Evolutionary conservation across 2,888 invertebrate species (phyloP).

Genomic region (Hyposoter didymator): DNA sequence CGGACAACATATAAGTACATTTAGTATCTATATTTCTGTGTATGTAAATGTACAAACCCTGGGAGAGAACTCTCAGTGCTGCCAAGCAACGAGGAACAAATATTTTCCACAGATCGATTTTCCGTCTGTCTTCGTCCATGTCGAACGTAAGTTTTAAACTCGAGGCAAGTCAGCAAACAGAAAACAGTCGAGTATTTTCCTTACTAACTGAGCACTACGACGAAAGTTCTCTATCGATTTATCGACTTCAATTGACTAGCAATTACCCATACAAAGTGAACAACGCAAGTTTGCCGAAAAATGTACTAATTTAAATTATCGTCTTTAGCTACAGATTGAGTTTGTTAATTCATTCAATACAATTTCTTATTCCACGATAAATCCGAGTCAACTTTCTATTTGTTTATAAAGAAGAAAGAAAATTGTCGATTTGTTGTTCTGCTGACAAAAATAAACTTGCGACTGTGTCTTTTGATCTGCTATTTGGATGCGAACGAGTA

Average conservation of each 20-base stretch:
- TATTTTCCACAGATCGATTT: constrained; percentile 76
- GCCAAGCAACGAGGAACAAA: constrained; percentile 67
- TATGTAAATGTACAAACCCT: neutral
- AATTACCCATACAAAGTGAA: neutral
- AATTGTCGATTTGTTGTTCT: neutral
- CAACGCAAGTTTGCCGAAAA: neutral
- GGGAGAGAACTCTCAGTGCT: constrained; percentile 1
- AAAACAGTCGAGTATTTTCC: constrained; percentile 1
- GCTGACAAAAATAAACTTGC: neutral
- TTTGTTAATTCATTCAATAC: neutral
- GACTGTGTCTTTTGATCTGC: neutral
- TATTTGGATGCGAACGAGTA: neutral
- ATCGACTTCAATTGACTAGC: constrained; percentile 5
- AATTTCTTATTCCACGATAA: neutral
- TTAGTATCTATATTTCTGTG: neutral
- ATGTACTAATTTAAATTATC: neutral
- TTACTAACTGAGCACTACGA: neutral
- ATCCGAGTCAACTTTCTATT: neutral
- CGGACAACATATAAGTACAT: neutral
- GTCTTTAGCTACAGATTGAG: neutral
- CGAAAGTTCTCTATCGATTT: neutral
- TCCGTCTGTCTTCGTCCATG: constrained; percentile 64
- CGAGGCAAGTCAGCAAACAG: constrained; percentile 1
- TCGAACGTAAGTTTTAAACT: constrained; percentile 7
- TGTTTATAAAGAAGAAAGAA: neutral